phyloP scores from a whole-genome alignment of 2,113 vertebrate genomes.

The Sinocyclocheilus anophthalmus region DNA sequence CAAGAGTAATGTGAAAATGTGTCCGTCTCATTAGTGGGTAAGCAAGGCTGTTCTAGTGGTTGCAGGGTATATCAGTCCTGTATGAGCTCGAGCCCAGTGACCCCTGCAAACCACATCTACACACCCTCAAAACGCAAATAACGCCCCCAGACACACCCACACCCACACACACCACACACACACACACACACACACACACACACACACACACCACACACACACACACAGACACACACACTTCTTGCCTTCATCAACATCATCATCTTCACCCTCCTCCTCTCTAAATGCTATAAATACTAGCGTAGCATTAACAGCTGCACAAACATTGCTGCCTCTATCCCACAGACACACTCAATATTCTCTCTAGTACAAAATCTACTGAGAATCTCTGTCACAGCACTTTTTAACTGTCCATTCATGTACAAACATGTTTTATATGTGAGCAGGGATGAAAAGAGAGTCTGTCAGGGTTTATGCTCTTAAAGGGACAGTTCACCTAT shows the following conservation, averaged over 20 bases:
- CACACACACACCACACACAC: too few species aligned
- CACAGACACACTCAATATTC: slow-evolving; percentile 19
- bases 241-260: slow-evolving; percentile 14
- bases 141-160: slow-evolving; percentile 15
- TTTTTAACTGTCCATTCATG: slow-evolving; percentile 56
- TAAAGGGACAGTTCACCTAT: background rate
- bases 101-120: slow-evolving; percentile 10
- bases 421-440: background rate
- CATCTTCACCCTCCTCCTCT: slow-evolving; percentile 55
- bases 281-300: slow-evolving; percentile 56
- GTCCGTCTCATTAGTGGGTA: slow-evolving; percentile 2
- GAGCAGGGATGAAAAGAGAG: background rate
- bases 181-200: too few species aligned
- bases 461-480: background rate
- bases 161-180: background rate
- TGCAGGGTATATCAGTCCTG: slow-evolving; percentile 19
- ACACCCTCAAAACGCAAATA: slow-evolving; percentile 24
- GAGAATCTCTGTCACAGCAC: slow-evolving; percentile 40
- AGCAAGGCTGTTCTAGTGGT: slow-evolving; percentile 38
- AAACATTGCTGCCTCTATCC: slow-evolving; percentile 60
- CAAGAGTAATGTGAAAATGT: slow-evolving; percentile 46
- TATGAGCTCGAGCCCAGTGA: slow-evolving; percentile 8
- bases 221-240: background rate
- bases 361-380: background rate
- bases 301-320: slow-evolving; percentile 64